phyloP scores from a whole-genome alignment of 2,888 invertebrate species.

The Calliopum simillimum region DNA sequence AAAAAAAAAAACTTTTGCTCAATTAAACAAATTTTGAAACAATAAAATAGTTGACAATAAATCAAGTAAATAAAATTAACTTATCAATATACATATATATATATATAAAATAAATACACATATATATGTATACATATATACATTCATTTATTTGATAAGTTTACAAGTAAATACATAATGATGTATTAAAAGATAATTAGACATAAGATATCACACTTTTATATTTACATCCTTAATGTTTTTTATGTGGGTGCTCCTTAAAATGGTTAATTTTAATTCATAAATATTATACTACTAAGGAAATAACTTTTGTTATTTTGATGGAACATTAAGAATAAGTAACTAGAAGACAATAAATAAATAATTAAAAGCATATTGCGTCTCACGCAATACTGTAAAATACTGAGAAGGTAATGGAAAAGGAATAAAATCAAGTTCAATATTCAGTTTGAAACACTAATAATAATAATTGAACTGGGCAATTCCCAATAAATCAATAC shows the following conservation, averaged over 20 bases:
- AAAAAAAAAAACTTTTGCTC: slow-evolving; percentile 45
- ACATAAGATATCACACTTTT: slow-evolving; percentile 9
- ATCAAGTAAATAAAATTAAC: slow-evolving; percentile 23
- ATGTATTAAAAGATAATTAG: background rate
- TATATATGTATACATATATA: slow-evolving; percentile 21
- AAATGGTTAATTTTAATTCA: background rate
- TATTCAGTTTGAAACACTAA: too few species aligned
- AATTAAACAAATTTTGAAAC: slow-evolving; percentile 44
- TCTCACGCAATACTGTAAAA: too few species aligned
- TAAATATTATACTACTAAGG: too few species aligned
- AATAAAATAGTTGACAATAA: slow-evolving; percentile 49
- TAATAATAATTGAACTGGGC: too few species aligned
- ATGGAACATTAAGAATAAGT: too few species aligned
- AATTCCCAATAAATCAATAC: too few species aligned
- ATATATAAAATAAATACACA: slow-evolving; percentile 32
- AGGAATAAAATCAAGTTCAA: too few species aligned
- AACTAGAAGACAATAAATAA: too few species aligned
- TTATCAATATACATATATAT: slow-evolving; percentile 27
- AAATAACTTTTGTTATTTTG: too few species aligned
- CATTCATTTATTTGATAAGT: background rate
- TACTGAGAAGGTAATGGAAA: too few species aligned
- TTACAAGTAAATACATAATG: too few species aligned
- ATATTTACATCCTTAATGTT: slow-evolving; percentile 31
- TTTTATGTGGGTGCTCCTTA: slow-evolving; percentile 37
- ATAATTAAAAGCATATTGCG: too few species aligned